phyloP scores from a whole-genome alignment of 2,113 vertebrate genomes.

The Campylomormyrus numenius region DNA sequence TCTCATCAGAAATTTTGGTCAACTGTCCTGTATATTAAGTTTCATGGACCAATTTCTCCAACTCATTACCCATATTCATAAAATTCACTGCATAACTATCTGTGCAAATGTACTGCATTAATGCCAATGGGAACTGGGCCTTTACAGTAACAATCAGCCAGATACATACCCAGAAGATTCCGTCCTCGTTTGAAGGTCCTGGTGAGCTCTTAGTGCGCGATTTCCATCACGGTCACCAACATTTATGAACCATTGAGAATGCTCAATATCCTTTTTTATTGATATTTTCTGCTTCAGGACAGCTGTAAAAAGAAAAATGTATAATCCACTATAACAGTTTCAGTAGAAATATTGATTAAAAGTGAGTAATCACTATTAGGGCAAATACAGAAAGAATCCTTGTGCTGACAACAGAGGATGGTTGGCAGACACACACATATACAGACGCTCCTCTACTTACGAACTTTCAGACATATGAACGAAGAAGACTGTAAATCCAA shows the following conservation, averaged over 20 bases:
- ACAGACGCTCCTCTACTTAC: too few relatives aligned
- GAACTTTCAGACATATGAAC: too few relatives aligned
- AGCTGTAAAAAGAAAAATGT: too few relatives aligned
- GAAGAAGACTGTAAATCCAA: too few relatives aligned
- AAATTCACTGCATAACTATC: not conserved
- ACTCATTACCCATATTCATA: not conserved
- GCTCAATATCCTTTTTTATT: too few relatives aligned
- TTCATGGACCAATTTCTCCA: not conserved
- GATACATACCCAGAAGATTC: not conserved
- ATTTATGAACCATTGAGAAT: too few relatives aligned
- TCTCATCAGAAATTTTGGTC: not conserved
- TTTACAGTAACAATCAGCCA: not conserved
- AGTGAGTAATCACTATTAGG: not conserved
- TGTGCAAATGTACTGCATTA: not conserved
- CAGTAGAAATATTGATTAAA: too few relatives aligned
- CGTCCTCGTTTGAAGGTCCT: not conserved
- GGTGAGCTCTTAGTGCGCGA: too few relatives aligned
- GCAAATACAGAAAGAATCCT: not conserved
- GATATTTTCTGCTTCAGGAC: too few relatives aligned
- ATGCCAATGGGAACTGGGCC: not conserved
- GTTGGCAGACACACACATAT: too few relatives aligned
- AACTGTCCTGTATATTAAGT: not conserved
- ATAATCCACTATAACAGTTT: not conserved
- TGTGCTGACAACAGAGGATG: too few relatives aligned
- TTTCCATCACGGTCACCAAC: too few relatives aligned